These are phyloP conservation scores for Troglohyphantes excavatus DNA, from an alignment of 2,888 invertebrate genomes.

Conservation along the genomic window DNA sequence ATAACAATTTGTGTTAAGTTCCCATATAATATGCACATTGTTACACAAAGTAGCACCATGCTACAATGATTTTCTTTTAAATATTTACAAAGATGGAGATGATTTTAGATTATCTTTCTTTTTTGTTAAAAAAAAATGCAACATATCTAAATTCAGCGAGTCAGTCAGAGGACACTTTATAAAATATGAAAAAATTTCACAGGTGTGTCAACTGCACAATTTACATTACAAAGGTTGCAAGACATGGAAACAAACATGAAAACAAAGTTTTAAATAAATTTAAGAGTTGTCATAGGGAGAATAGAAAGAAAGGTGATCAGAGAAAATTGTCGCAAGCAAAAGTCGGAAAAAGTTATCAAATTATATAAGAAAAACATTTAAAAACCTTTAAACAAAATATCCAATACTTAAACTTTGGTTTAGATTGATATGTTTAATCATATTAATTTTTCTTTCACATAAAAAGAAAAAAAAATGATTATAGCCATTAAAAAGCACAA, in stretches of 20 bases:
- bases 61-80: slow-evolving; percentile 52
- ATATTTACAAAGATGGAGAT: slow-evolving; percentile 71
- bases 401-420: slow-evolving; percentile 1
- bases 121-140: slow-evolving; percentile 59
- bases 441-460: background rate
- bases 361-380: background rate
- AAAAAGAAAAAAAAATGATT: background rate
- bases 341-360: background rate
- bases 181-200: slow-evolving; percentile 10
- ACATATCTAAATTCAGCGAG: slow-evolving; percentile 65
- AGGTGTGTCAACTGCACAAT: slow-evolving; percentile 22
- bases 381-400: background rate
- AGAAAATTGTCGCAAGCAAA: background rate
- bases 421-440: slow-evolving; percentile 1
- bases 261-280: background rate
- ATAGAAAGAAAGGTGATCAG: background rate
- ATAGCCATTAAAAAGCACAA: slow-evolving; percentile 43
- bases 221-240: slow-evolving; percentile 31
- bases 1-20: slow-evolving; percentile 46
- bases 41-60: slow-evolving; percentile 66
- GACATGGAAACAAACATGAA: slow-evolving; percentile 12
- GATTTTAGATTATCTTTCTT: slow-evolving; percentile 33
- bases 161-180: slow-evolving; percentile 26
- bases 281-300: background rate
- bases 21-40: slow-evolving; percentile 37